A percentile compares a stretch with the other conserved stretches of the same genome.
These are phyloP conservation scores for Lithophane semibrunnea DNA, from an alignment of 2,888 invertebrate species.

Conservation along the genomic window DNA sequence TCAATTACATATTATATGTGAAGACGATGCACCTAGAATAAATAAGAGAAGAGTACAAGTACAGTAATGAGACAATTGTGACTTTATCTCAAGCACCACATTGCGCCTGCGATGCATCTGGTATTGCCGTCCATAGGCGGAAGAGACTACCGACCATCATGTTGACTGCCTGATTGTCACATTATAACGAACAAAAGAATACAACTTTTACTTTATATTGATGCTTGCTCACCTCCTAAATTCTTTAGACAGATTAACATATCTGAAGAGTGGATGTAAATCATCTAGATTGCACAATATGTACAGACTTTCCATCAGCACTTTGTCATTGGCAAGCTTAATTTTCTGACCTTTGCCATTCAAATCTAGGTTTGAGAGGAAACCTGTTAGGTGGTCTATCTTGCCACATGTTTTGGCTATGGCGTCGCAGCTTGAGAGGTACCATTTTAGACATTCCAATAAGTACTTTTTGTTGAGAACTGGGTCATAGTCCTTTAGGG, in stretches of 20 bases:
- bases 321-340: slow-evolving; percentile 78
- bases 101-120: background rate
- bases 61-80: background rate
- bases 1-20: too few relatives aligned
- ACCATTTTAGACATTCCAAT: slow-evolving; percentile 93
- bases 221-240: slow-evolving; percentile 84
- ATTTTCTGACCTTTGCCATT: slow-evolving; percentile 59
- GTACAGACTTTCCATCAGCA: slow-evolving; percentile 92
- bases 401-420: slow-evolving; percentile 68
- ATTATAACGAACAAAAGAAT: background rate
- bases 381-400: slow-evolving; percentile 61
- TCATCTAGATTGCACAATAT: slow-evolving; percentile 92
- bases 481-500: slow-evolving; percentile 91
- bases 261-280: slow-evolving; percentile 89
- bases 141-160: background rate
- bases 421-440: slow-evolving; percentile 91
- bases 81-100: background rate
- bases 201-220: background rate
- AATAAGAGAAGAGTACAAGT: too few relatives aligned
- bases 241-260: slow-evolving; percentile 81
- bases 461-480: slow-evolving; percentile 93
- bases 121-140: background rate
- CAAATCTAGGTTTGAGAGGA: slow-evolving; percentile 60
- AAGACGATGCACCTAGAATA: too few relatives aligned
- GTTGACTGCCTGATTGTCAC: background rate